These are phyloP conservation scores for Actenoides lindsayi DNA, from an alignment of 2,113 vertebrate species.

Conservation along the genomic window DNA sequence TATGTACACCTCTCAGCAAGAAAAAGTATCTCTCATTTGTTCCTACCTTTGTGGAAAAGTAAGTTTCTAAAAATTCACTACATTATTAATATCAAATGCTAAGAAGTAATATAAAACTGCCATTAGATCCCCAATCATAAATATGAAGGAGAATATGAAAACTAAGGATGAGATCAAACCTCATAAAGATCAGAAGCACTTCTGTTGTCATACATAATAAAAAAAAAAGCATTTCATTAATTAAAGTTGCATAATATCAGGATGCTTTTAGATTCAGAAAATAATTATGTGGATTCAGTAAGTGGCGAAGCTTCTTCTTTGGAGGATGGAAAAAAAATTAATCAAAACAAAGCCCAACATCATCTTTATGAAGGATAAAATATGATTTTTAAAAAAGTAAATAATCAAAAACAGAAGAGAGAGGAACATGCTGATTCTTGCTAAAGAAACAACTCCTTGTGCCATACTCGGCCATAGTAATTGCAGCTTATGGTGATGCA, in stretches of 20 bases:
- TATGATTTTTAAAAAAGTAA: background rate
- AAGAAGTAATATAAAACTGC: background rate
- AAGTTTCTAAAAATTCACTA: background rate
- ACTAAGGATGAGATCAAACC: background rate
- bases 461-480: background rate
- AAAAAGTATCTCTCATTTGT: background rate
- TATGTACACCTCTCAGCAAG: background rate
- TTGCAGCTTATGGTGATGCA: fast-evolving
- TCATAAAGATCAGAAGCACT: background rate
- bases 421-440: background rate
- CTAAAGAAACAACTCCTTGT: background rate
- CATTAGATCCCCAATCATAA: background rate
- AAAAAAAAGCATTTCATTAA: background rate
- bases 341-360: background rate
- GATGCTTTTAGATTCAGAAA: background rate
- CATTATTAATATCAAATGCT: background rate
- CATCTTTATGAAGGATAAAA: background rate
- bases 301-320: background rate
- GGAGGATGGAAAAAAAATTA: background rate
- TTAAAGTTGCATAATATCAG: background rate
- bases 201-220: background rate
- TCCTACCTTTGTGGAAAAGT: background rate
- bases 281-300: background rate
- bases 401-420: background rate
- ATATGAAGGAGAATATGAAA: background rate